A percentile compares a stretch with the other conserved stretches of the same genome.
Conservation (phyloP, 2,797 vertebrate species). For the Echeneis naucrates region DNA sequence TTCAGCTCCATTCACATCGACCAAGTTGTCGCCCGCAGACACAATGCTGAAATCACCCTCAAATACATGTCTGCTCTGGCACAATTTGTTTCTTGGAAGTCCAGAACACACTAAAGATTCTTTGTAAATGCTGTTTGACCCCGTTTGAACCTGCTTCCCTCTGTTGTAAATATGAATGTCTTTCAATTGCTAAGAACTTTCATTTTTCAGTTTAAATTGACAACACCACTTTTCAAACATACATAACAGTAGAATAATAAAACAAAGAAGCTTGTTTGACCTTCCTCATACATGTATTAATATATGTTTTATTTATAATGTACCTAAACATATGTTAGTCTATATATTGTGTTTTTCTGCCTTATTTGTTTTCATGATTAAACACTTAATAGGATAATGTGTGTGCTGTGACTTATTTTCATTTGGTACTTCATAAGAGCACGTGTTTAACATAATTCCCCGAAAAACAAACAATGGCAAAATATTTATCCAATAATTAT, state of each 20-base stretch:
- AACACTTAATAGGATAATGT: conserved; percentile 63
- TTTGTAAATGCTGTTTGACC: conserved; percentile 32
- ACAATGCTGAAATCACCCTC: neutral
- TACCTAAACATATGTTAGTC: conserved; percentile 50
- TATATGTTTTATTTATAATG: conserved; percentile 78
- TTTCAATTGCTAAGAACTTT: conserved; percentile 48
- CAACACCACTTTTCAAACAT: conserved; percentile 48
- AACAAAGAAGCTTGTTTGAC: conserved; percentile 54
- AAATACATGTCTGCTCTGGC: neutral
- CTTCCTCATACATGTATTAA: conserved; percentile 63
- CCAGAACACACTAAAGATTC: conserved; percentile 12
- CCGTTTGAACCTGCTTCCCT: conserved; percentile 39
- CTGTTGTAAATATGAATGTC: conserved; percentile 69
- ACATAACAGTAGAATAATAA: conserved; percentile 54
- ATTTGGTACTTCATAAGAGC: neutral
- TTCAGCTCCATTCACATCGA: conserved; percentile 3
- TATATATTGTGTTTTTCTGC: conserved; percentile 61
- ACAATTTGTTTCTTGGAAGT: neutral
- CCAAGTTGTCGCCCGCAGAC: conserved; percentile 7
- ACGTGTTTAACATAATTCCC: neutral
- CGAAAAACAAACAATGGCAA: neutral
- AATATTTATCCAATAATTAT: neutral
- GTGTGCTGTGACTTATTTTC: neutral
- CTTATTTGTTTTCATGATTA: conserved; percentile 74
- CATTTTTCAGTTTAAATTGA: conserved; percentile 45